These are phyloP conservation scores for Cynaeus angustus DNA, from an alignment of 2,888 invertebrate species.

Conservation along the genomic window DNA sequence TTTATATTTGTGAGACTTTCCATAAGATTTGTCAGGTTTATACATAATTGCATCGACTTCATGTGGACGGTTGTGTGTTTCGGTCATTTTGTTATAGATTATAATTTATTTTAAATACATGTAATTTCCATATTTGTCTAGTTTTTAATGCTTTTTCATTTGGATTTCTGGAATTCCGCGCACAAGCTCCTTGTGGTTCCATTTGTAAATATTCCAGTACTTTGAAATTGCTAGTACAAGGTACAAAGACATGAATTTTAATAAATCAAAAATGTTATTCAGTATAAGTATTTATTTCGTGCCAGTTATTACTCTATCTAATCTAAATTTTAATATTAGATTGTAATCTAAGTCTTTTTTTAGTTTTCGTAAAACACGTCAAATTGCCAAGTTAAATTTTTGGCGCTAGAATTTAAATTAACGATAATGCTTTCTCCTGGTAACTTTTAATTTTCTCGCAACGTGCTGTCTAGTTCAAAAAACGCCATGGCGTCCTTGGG, in stretches of 20 bases:
- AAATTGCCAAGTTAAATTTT: too few relatives aligned
- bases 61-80: conserved; percentile 63
- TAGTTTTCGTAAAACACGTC: too few relatives aligned
- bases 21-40: conserved; percentile 57
- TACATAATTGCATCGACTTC: conserved; percentile 60
- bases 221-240: too few relatives aligned
- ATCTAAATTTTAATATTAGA: too few relatives aligned
- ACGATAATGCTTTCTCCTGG: neutral
- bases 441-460: neutral
- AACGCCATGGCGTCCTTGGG: neutral
- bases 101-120: conserved; percentile 66
- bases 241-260: too few relatives aligned
- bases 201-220: too few relatives aligned
- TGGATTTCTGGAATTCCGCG: neutral
- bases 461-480: neutral
- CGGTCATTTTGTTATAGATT: conserved; percentile 62
- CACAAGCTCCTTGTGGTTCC: too few relatives aligned
- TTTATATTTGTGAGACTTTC: conserved; percentile 54
- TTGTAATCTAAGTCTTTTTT: too few relatives aligned
- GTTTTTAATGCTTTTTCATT: conserved; percentile 11
- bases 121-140: conserved; percentile 49
- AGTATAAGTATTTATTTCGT: too few relatives aligned
- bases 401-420: too few relatives aligned
- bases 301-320: too few relatives aligned
- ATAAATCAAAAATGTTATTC: too few relatives aligned